Percentiles rank a stretch among this genome's conserved stretches.
Conservation (phyloP, 1,140 invertebrate species). For the Penaeus vannamei region DNA sequence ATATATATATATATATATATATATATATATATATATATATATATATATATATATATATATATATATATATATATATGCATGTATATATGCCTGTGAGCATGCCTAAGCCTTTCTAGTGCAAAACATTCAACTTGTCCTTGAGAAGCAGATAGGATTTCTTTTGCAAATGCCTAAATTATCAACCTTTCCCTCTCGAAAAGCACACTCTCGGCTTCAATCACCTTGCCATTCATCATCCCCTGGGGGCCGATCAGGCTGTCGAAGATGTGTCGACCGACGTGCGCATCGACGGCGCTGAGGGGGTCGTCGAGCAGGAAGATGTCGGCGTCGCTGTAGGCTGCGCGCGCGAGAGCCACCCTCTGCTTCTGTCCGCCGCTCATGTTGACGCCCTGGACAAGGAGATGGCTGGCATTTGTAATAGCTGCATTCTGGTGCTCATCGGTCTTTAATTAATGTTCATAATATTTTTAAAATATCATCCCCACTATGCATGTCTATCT, state of each 20-base stretch:
- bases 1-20: too few species aligned
- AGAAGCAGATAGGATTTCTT: not conserved
- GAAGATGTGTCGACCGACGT: constrained; percentile 73
- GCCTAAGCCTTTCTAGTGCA: too few species aligned
- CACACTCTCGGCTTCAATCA: constrained; percentile 17
- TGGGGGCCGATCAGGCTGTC: constrained; percentile 71
- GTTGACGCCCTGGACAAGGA: constrained; percentile 81
- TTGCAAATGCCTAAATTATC: not conserved
- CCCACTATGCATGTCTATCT: not conserved
- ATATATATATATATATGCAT: too few species aligned
- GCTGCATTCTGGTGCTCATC: not conserved
- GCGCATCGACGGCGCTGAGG: constrained; percentile 81
- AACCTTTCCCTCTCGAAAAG: not conserved
- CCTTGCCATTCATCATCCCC: constrained; percentile 70
- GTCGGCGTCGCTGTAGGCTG: constrained; percentile 92
- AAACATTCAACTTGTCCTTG: too few species aligned
- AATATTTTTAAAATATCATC: not conserved
- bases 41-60: too few species aligned
- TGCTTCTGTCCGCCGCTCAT: constrained; percentile 98
- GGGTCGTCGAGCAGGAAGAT: constrained; percentile 96
- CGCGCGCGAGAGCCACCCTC: constrained; percentile 92
- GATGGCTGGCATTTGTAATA: too few species aligned
- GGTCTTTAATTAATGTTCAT: not conserved
- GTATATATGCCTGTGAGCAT: too few species aligned
- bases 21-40: too few species aligned